phyloP scores from a whole-genome alignment of 2,888 invertebrate species.

The Erebia aethiops region DNA sequence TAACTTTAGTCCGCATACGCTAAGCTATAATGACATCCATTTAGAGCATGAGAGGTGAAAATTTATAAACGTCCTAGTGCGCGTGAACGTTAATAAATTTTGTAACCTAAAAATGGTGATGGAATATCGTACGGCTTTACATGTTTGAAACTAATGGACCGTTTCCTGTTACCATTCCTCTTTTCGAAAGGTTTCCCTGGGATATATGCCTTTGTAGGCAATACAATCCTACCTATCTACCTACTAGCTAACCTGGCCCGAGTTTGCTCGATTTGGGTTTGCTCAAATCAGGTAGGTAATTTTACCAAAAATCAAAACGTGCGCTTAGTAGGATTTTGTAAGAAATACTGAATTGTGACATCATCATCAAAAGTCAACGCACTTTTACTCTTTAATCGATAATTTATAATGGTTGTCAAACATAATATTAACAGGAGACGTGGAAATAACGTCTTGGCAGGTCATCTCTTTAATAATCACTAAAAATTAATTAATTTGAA shows the following conservation, averaged over 20 bases:
- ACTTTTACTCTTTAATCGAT: too few relatives aligned
- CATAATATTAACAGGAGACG: too few relatives aligned
- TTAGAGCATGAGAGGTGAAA: too few relatives aligned
- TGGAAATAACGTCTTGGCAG: too few relatives aligned
- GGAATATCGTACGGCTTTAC: neutral
- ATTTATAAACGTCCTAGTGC: neutral
- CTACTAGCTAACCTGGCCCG: neutral
- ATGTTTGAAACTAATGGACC: conserved; percentile 18
- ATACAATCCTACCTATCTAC: neutral
- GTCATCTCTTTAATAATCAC: too few relatives aligned
- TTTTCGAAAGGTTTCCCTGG: conserved; percentile 5
- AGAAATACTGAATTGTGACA: neutral
- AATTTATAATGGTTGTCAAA: too few relatives aligned
- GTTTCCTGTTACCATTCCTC: conserved; percentile 7
- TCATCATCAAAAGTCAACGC: too few relatives aligned
- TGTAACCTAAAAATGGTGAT: conserved; percentile 1
- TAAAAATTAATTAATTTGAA: too few relatives aligned
- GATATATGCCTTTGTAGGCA: neutral
- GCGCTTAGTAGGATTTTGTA: neutral
- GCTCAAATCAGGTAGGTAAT: too few relatives aligned
- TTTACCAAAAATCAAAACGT: too few relatives aligned
- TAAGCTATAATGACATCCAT: too few relatives aligned
- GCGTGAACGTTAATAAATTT: neutral
- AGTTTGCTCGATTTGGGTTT: neutral
- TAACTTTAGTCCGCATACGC: too few relatives aligned